Base-by-base conservation (phyloP, 2,888 invertebrate species). In the Erebia ligea region DNA sequence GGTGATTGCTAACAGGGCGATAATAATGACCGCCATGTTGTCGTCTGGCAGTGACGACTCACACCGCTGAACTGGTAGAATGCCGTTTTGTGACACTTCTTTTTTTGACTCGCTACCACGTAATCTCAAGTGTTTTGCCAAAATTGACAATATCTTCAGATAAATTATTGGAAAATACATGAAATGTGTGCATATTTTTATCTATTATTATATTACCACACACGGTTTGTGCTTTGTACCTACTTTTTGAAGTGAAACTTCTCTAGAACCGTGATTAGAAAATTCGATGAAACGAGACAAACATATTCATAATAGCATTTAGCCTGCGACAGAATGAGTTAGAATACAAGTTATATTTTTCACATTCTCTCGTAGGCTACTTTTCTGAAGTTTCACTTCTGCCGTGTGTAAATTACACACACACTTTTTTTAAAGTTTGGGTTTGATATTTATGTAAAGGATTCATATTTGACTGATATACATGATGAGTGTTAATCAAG, bases 1-100 rank as follows among this genome's bases (percentile, higher is more conserved):
- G 82, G 85, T 84, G 68, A 91, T 78, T 73, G 88, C 88, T 76
- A 91, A 81, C 68, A 88, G 77, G 73, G 71, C 73, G 82, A 92
- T 82, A 58, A 82, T 79, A 78, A 77, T 82, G 70, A 69, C 75
- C 73, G 84, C 80, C 86, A 88, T 91, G 65, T 75, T 80, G 80
- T 65, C 86, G 86, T 86, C 82, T 78, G 72, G 76, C 81, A 74
- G 71, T 77, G 80, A 71, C 82, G 84, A 82, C 79, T 75, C 77
- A 76, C 81, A 73, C 48, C 75, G 77, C 71, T 80, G 74, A 76
- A 89, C 89, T 86, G 86, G 73, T 76, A 68, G 50, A 71, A 45
- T 59, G 70, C 5, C 21, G 45, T 45, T 54, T 19, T 57, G 19
- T 58, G 52, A 66, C 66, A 64, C 67, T 73, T 70, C 34, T 68